Evolutionary conservation across 2,113 vertebrate species (phyloP).

Genomic region (Psophia crepitans): DNA sequence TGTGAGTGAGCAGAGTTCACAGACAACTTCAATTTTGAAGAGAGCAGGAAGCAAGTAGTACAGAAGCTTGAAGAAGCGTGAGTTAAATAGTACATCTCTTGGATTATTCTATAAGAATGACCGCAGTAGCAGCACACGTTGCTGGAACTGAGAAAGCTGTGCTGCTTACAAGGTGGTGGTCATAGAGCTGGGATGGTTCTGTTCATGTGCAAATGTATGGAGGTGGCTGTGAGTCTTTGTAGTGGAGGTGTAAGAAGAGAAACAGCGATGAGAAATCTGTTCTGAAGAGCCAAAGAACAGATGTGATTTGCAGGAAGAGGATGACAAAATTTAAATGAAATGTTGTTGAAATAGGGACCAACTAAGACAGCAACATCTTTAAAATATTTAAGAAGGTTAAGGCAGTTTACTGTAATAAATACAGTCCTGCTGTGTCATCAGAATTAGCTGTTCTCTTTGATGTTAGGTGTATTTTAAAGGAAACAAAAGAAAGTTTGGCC

Average conservation of each 20-base stretch:
- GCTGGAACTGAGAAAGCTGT: neutral
- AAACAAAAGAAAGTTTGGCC: neutral
- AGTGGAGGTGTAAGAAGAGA: neutral
- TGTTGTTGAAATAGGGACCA: neutral
- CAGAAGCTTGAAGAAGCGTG: neutral
- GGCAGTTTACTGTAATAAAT: neutral
- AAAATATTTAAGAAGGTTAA: neutral
- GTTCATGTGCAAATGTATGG: neutral
- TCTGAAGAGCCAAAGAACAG: neutral
- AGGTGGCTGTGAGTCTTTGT: neutral
- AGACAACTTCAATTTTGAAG: neutral
- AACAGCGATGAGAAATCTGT: neutral
- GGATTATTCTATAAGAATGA: neutral
- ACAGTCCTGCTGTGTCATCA: neutral
- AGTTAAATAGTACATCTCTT: neutral
- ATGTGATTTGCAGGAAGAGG: neutral
- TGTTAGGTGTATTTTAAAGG: neutral
- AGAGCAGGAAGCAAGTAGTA: neutral
- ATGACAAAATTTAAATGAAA: neutral
- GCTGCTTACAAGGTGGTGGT: neutral
- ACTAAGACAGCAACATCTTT: neutral
- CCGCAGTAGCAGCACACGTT: neutral
- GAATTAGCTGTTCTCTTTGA: neutral
- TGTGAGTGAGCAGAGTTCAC: neutral
- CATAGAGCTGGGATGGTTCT: neutral